Evolutionary conservation across 2,113 vertebrate species (phyloP).

Genomic region (Pristiophorus japonicus): DNA sequence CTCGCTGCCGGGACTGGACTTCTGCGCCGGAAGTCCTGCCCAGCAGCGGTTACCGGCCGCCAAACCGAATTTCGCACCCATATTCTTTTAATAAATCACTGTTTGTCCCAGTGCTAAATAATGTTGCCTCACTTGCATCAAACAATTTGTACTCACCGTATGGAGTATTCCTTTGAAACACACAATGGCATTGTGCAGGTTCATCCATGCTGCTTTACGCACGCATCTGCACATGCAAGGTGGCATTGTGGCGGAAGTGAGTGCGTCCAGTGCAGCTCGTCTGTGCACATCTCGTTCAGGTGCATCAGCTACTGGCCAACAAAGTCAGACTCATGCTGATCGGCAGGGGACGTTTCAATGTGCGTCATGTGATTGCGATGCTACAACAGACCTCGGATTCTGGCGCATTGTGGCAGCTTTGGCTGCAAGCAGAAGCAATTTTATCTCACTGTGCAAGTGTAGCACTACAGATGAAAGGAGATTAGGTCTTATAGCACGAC

Average conservation of each 20-base stretch:
- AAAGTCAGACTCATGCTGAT: not conserved
- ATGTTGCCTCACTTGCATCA: not conserved
- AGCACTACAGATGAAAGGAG: not conserved
- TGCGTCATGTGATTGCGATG: not conserved
- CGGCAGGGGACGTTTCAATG: not conserved
- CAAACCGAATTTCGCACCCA: too few species aligned
- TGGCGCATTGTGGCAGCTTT: not conserved
- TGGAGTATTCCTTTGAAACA: not conserved
- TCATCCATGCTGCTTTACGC: not conserved
- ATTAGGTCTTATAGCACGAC: not conserved
- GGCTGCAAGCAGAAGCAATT: not conserved
- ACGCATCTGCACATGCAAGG: not conserved
- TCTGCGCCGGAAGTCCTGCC: too few species aligned
- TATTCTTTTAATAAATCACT: not conserved
- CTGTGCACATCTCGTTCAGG: not conserved
- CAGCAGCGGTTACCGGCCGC: too few species aligned
- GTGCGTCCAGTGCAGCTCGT: not conserved
- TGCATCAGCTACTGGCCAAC: not conserved
- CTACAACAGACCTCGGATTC: not conserved
- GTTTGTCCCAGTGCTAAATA: not conserved
- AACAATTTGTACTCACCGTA: not conserved
- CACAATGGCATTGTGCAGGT: not conserved
- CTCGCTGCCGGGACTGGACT: too few species aligned
- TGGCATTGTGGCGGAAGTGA: not conserved
- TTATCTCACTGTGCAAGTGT: not conserved